Base-by-base conservation (phyloP, 2,797 vertebrate genomes). In the Spondyliosoma cantharus region DNA sequence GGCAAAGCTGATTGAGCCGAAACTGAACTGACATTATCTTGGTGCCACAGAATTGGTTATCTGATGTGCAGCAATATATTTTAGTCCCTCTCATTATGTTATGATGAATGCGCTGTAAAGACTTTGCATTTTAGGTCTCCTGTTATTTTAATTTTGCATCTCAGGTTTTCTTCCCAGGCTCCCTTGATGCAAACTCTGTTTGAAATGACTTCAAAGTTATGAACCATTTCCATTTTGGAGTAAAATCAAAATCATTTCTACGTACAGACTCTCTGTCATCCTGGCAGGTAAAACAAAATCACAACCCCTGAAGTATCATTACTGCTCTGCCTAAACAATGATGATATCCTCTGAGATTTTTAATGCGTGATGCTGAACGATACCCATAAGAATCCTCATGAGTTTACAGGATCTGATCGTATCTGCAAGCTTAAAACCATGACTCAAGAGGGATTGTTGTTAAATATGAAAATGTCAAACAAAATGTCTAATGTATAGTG, bases 1-100 rank as follows among this genome's bases (percentile, higher is more conserved):
- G 59, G 48, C 22, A 61, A 66, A 80, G 52, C 58, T 48, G 71
- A 79, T 29, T 71, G 71, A 84, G 64, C 65, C 68, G 59, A 83
- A 75, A 60, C 59, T 54, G 32, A 85, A 59, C 37, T 29, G 46
- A 59, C 72, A 73, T 85, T 76, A 72, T 83, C 70, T 75, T 11
- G 2, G 3, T 64, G 54, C 50, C 37, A 82, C 67, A 69, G 78
- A 62, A 58, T 61, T 65, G 52, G 20, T 29, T 63, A 63, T 56
- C 56, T 53, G 25, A 79, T 58, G 52, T 80, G 43, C 63, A 56
- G 19, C 27, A 43, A 67, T 46, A 64, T 73, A 80, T 80, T 73
- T 25, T 6, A 57, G 22, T 46, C 61, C 15, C 3, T 52, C 32
- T 52, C 11, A 56, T 57, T 71, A 62, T 48, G 43, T 42, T 42